Conservation (phyloP, 2,797 vertebrate genomes). For the Mormyrops boulengeri region DNA sequence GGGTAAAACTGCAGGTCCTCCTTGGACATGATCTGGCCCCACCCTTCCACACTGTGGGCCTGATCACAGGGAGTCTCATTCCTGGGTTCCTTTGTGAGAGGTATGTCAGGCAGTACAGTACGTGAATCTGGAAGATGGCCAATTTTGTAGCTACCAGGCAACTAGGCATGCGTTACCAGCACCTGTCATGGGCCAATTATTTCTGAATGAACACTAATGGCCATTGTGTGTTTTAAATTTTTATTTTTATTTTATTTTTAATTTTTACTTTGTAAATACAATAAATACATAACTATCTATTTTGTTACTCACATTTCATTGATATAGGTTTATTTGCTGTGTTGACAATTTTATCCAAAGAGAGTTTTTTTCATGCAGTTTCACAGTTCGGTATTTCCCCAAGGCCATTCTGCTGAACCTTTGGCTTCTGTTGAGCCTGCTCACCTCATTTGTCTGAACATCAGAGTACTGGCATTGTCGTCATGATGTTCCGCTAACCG, state of each 20-base stretch:
- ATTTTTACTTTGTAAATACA: neutral
- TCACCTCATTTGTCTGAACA: neutral
- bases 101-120: neutral
- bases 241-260: neutral
- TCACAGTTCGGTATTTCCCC: neutral
- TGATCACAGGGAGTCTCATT: neutral
- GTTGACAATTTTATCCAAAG: neutral
- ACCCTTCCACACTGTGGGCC: neutral
- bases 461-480: neutral
- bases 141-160: neutral
- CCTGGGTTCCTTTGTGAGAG: neutral
- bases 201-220: neutral
- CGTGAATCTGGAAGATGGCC: neutral
- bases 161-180: neutral
- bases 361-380: neutral
- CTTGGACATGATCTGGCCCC: neutral
- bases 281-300: neutral
- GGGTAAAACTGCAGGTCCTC: neutral
- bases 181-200: neutral
- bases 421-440: neutral
- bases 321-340: neutral
- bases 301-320: neutral
- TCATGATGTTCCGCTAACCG: neutral
- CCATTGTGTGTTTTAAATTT: neutral
- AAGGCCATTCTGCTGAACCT: neutral